phyloP scores from a whole-genome alignment of 2,113 vertebrate genomes.

The Asarcornis scutulata region DNA sequence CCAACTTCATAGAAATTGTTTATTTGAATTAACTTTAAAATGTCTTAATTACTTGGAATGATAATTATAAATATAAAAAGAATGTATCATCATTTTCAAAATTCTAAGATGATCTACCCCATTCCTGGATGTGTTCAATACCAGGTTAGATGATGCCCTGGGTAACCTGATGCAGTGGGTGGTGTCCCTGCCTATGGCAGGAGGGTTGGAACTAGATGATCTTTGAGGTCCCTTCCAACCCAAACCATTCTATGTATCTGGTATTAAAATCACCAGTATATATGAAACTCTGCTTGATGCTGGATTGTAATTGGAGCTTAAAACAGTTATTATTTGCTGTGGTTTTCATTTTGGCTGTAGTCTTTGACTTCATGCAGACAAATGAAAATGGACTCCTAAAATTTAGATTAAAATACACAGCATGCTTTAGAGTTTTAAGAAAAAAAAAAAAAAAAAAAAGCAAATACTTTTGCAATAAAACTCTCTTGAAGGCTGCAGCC shows the following conservation, averaged over 20 bases:
- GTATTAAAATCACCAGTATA: neutral
- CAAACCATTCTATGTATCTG: neutral
- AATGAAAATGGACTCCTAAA: neutral
- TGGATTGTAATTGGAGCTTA: neutral
- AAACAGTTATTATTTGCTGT: neutral
- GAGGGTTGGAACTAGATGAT: too few species aligned
- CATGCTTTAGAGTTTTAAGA: neutral
- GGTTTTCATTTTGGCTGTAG: neutral
- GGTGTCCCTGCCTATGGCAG: too few species aligned
- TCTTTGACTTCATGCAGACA: neutral
- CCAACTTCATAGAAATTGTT: neutral
- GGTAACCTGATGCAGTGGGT: too few species aligned
- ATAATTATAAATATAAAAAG: neutral
- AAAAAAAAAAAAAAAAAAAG: neutral
- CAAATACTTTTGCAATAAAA: neutral
- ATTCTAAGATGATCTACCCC: neutral
- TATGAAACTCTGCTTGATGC: neutral
- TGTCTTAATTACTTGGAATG: neutral
- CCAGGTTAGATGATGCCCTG: too few species aligned
- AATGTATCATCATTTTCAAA: neutral
- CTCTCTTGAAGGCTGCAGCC: neutral
- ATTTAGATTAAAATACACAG: neutral
- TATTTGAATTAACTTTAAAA: neutral
- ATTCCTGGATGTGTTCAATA: too few species aligned
- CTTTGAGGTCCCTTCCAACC: too few species aligned